Percentiles rank a stretch among this genome's conserved stretches.
Evolutionary conservation across 2,113 vertebrate species (phyloP).

Genomic region (Anoura caudifer): DNA sequence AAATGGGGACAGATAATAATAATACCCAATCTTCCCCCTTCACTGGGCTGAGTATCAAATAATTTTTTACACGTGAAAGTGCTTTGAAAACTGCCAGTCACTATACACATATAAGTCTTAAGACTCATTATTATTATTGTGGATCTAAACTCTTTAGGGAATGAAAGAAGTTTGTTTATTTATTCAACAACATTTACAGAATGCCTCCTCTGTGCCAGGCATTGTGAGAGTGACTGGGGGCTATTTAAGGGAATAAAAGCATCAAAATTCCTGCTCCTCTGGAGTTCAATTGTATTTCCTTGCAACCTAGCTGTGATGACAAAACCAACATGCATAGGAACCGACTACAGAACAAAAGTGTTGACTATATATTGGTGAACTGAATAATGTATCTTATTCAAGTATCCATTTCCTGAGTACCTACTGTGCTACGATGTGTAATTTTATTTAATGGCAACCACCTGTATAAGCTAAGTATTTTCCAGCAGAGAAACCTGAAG

Average conservation of each 20-base stretch:
- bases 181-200: background rate
- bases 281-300: background rate
- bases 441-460: background rate
- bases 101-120: background rate
- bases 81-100: background rate
- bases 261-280: background rate
- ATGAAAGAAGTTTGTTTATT: background rate
- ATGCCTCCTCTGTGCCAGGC: background rate
- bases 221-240: background rate
- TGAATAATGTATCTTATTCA: background rate
- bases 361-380: background rate
- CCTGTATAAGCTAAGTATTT: background rate
- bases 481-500: background rate
- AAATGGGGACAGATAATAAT: background rate
- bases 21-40: background rate
- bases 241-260: background rate
- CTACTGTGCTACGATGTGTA: background rate
- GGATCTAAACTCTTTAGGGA: background rate
- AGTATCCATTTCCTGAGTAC: background rate
- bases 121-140: background rate
- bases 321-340: background rate
- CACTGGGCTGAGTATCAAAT: background rate
- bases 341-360: background rate
- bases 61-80: background rate
- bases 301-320: background rate